Base-by-base conservation (phyloP, 64 coral and sea anemone genomes). In the Platygyra sinensis region DNA sequence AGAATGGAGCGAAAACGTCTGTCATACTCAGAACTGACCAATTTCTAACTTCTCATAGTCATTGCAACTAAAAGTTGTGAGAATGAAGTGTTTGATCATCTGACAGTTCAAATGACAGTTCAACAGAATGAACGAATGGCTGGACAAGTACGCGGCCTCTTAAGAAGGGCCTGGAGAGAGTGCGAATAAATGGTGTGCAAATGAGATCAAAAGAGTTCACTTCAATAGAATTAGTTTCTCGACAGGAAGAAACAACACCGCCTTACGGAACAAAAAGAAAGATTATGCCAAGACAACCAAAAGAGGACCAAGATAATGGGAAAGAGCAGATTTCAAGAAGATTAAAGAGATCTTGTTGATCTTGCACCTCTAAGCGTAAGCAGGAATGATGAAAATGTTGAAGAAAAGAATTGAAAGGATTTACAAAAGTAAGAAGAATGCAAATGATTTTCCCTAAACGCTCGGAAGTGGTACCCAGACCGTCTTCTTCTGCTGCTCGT, bases 401-500 rank as follows among this genome's bases (percentile, higher is more conserved):
- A 69, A 69, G 19, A 18, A 28, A 20, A 75, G 7, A 49, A 28
- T 25, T 2, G 20, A 80, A 57, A 59, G 10, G 29, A 46, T 14
- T 10, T 30, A 57, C 57, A 25, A 80, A 80, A 59, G 77, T 30
- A 80, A n/a, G 25, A 80, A 77, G 24, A 24, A 17, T 24, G 28
- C 12, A 11, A 22, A 13, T 79, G 49, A 60, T 30, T 61, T 62
- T 16, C 14, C 13, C 20, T 79, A 92, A 36, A 92, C 90, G 31
- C 76, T 81, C 36, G 91, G 42, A 1, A 93, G 91, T 49, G 95
- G 95, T 33, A 96, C 95, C 95, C 95, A 96, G 78, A 96, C 86
- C 15, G 95, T 77, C 72, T 86, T 96, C 52, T 96, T 96, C 69
- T 96, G 95, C 38, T 96, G 95, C 67, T 96, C 95, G 28, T 67